phyloP scores from a whole-genome alignment of 2,797 vertebrate species.

The Pseudochaenichthys georgianus region DNA sequence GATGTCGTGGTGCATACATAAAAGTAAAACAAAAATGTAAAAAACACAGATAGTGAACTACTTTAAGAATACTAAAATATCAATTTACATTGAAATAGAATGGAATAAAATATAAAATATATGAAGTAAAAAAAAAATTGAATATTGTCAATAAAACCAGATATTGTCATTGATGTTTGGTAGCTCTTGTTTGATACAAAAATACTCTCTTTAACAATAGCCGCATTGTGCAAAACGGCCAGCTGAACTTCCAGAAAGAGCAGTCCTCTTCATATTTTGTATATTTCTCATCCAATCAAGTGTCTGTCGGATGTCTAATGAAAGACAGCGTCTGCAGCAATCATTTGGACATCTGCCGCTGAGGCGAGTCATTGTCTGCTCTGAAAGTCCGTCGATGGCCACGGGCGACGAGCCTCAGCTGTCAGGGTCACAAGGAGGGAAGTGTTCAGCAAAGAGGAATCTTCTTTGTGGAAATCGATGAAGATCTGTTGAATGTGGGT shows the following conservation, averaged over 20 bases:
- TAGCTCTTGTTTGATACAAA: too few species aligned
- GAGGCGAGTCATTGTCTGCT: slow-evolving; percentile 65
- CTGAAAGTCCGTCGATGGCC: slow-evolving; percentile 66
- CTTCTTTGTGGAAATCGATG: slow-evolving; percentile 63
- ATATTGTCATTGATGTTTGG: too few species aligned
- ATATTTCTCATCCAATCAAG: slow-evolving; percentile 45
- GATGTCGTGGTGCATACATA: too few species aligned
- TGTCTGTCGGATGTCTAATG: slow-evolving; percentile 48
- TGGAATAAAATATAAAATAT: too few species aligned
- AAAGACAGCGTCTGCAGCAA: slow-evolving; percentile 62
- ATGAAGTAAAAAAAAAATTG: too few species aligned
- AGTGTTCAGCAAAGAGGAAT: slow-evolving; percentile 50
- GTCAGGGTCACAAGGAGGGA: slow-evolving; percentile 60
- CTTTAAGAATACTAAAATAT: too few species aligned
- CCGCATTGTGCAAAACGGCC: slow-evolving; percentile 61
- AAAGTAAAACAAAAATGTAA: too few species aligned
- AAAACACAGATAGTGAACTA: too few species aligned
- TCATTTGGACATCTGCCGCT: slow-evolving; percentile 73
- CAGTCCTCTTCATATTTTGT: neutral
- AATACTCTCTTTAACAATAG: slow-evolving; percentile 36
- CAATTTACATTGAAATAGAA: too few species aligned
- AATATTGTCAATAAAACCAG: too few species aligned
- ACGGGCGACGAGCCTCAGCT: slow-evolving; percentile 73
- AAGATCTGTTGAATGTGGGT: slow-evolving; percentile 47
- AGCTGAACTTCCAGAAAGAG: slow-evolving; percentile 58